Percentiles rank a stretch among this genome's conserved stretches.
These are phyloP conservation scores for Drosophila dunni DNA, from an alignment of 1,140 invertebrate species.

Conservation along the genomic window DNA sequence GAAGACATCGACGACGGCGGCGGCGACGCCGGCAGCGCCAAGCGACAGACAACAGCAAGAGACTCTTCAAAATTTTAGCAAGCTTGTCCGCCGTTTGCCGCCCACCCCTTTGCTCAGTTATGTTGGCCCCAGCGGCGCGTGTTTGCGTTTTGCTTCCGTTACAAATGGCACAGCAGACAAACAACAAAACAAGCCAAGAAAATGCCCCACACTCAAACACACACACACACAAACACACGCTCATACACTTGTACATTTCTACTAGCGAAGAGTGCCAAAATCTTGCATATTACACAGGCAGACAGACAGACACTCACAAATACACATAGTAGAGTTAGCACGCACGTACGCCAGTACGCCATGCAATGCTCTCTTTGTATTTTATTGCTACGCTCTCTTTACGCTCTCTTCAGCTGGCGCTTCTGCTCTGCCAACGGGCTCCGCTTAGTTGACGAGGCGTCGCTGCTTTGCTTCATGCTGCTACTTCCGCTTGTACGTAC, in stretches of 20 bases:
- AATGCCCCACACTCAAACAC: constrained; percentile 27
- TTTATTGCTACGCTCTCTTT: constrained; percentile 22
- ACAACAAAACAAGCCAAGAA: constrained; percentile 46
- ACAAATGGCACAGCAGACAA: constrained; percentile 61
- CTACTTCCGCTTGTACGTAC: constrained; percentile 55
- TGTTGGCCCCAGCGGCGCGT: constrained; percentile 42
- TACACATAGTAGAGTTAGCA: constrained; percentile 12
- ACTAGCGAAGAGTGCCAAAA: constrained; percentile 49
- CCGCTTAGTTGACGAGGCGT: constrained; percentile 16
- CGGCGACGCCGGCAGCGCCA: constrained; percentile 7
- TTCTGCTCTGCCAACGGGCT: constrained; percentile 20
- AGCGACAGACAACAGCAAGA: constrained; percentile 34
- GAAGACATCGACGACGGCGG: not conserved
- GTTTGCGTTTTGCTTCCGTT: constrained; percentile 78
- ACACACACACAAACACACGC: not conserved
- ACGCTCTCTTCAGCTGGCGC: constrained; percentile 45
- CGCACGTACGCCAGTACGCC: constrained; percentile 74
- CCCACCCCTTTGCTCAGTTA: constrained; percentile 27
- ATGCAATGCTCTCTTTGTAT: constrained; percentile 31
- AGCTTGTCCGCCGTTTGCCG: constrained; percentile 27
- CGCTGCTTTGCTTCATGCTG: constrained; percentile 22
- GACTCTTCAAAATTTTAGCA: constrained; percentile 42
- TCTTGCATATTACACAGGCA: constrained; percentile 50
- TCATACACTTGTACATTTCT: constrained; percentile 22
- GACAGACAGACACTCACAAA: constrained; percentile 29